These are phyloP conservation scores for Drosophila fulvimacula DNA, from an alignment of 2,888 invertebrate species.

Conservation along the genomic window DNA sequence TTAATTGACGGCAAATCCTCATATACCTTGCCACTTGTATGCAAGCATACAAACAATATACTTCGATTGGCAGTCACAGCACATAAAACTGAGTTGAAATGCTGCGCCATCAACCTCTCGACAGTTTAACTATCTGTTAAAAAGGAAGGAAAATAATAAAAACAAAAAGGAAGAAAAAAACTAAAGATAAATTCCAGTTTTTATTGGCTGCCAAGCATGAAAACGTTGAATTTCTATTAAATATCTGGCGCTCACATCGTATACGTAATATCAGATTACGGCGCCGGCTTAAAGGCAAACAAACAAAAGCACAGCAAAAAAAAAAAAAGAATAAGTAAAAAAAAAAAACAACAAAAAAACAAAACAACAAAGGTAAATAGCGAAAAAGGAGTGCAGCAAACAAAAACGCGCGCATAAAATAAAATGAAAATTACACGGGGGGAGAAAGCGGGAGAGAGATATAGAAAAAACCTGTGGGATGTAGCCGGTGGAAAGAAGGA, in stretches of 20 bases:
- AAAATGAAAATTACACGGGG: constrained; percentile 75
- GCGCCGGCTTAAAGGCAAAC: constrained; percentile 70
- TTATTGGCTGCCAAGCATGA: constrained; percentile 70
- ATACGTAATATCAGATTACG: constrained; percentile 79
- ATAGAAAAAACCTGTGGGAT: constrained; percentile 18
- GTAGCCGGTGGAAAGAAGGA: constrained; percentile 9
- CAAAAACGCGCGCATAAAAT: constrained; percentile 71
- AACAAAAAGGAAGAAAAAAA: constrained; percentile 17
- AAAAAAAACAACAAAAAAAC: constrained; percentile 72
- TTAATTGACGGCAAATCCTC: not conserved
- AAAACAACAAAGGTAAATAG: constrained; percentile 77
- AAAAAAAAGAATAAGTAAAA: constrained; percentile 40
- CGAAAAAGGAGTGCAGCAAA: constrained; percentile 62
- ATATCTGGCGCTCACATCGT: constrained; percentile 73
- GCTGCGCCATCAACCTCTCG: constrained; percentile 36
- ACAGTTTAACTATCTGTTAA: constrained; percentile 65
- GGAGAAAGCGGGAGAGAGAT: constrained; percentile 20
- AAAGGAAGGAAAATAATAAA: constrained; percentile 1
- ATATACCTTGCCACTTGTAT: not conserved
- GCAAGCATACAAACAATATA: not conserved
- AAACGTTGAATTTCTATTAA: constrained; percentile 76
- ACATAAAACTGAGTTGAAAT: constrained; percentile 34
- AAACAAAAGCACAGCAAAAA: constrained; percentile 38
- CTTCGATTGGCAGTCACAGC: constrained; percentile 5
- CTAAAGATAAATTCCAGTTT: constrained; percentile 53